phyloP scores from a whole-genome alignment of 2,888 invertebrate genomes.

The Parnassius orleans region DNA sequence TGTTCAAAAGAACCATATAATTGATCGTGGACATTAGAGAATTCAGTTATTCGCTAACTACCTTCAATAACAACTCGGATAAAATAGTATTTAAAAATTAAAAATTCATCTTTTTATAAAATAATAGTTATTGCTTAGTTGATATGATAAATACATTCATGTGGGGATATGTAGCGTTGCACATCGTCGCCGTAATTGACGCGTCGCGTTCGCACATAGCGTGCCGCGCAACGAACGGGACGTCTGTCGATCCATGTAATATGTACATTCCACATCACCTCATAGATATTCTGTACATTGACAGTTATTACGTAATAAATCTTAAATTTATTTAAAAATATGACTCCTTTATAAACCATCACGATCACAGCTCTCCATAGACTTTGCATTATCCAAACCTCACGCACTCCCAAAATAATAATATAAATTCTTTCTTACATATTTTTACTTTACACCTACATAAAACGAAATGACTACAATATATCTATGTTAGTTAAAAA shows the following conservation, averaged over 20 bases:
- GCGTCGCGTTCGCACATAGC: neutral
- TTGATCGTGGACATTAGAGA: slow-evolving; percentile 76
- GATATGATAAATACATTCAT: slow-evolving; percentile 72
- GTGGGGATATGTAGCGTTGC: slow-evolving; percentile 45
- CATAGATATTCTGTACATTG: slow-evolving; percentile 43
- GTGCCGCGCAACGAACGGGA: neutral
- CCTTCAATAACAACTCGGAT: slow-evolving; percentile 76
- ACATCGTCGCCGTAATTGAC: slow-evolving; percentile 28
- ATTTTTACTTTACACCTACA: slow-evolving; percentile 67
- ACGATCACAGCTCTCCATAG: slow-evolving; percentile 79
- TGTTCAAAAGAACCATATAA: slow-evolving; percentile 77
- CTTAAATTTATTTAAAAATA: slow-evolving; percentile 78
- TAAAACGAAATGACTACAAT: slow-evolving; percentile 80
- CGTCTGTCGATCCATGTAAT: neutral
- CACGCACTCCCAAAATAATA: slow-evolving; percentile 63
- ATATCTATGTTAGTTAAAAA: slow-evolving; percentile 79
- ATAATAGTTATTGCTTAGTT: slow-evolving; percentile 80
- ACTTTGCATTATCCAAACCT: slow-evolving; percentile 76
- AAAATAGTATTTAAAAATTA: slow-evolving; percentile 75
- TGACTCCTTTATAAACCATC: slow-evolving; percentile 79
- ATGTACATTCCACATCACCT: slow-evolving; percentile 40
- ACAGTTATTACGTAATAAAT: slow-evolving; percentile 67
- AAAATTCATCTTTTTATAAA: slow-evolving; percentile 67
- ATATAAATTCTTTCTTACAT: slow-evolving; percentile 70
- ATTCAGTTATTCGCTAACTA: slow-evolving; percentile 77